These are phyloP conservation scores for Euspilapteryx auroguttella DNA, from an alignment of 2,888 invertebrate species.

Conservation along the genomic window DNA sequence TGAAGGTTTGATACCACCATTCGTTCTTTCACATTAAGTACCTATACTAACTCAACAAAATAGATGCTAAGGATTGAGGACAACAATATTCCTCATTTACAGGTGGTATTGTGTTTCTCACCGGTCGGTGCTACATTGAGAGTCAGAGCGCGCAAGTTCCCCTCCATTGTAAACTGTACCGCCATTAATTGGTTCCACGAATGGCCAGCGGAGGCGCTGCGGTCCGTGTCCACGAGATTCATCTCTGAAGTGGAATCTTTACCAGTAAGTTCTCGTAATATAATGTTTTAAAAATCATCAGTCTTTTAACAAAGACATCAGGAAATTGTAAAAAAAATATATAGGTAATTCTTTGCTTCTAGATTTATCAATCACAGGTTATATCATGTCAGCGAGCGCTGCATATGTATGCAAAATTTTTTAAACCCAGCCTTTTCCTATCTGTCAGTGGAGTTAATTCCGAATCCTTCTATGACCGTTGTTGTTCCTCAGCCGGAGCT, in stretches of 20 bases:
- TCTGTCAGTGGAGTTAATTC: too few species aligned
- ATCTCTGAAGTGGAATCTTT: slow-evolving; percentile 75
- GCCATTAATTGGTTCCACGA: slow-evolving; percentile 97
- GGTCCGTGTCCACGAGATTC: slow-evolving; percentile 85
- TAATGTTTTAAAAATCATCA: too few species aligned
- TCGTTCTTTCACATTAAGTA: neutral
- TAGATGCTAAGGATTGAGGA: too few species aligned
- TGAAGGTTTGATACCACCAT: slow-evolving; percentile 52
- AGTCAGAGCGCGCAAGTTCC: slow-evolving; percentile 88
- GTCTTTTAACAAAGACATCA: too few species aligned
- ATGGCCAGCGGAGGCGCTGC: slow-evolving; percentile 91
- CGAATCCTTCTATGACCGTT: too few species aligned
- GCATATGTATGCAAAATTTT: too few species aligned
- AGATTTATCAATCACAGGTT: too few species aligned
- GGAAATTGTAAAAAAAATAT: too few species aligned
- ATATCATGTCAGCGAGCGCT: too few species aligned
- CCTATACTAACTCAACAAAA: neutral
- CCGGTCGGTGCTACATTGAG: slow-evolving; percentile 90
- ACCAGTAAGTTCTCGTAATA: slow-evolving; percentile 50
- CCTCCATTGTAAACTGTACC: slow-evolving; percentile 90
- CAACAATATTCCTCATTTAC: too few species aligned
- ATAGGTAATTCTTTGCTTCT: too few species aligned
- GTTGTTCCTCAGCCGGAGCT: slow-evolving; percentile 59
- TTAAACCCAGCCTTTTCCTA: too few species aligned
- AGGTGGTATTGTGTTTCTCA: slow-evolving; percentile 88